Base-by-base conservation (phyloP, 2,888 invertebrate genomes). In the Coleophora deauratella region DNA sequence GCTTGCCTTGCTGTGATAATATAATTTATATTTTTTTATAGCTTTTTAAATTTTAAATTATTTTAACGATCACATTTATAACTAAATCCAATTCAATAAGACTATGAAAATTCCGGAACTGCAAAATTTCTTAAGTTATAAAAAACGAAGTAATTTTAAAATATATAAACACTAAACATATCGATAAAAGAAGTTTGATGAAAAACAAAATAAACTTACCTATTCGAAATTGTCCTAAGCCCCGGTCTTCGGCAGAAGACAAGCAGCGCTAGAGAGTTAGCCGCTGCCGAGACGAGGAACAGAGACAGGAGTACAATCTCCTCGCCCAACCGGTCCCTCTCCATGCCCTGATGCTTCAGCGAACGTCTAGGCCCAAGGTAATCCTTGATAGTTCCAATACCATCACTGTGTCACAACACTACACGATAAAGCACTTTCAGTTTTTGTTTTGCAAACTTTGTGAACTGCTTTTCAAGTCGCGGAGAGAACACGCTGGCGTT, bases 221-320 rank as follows among this genome's bases (percentile, higher is more conserved):
- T 89, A 87, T 94, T 93, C 44, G 93, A 93, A 57, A 93, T 90
- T 51, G 93, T 93, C 61, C 93, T 87, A 37, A 93, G 81, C 37
- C 91, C 90, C 38, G 93, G 90, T 53, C 91, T 87, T 57, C 90
- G 86, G 67, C 90, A 89, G 77, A 94, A 93, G 38, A 93, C 91
- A 53, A 93, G 77, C 52, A 94, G 85, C 42, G 93, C 90, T 53
- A 92, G 86, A 37, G 88, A 88, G 68, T 94, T 94, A 59, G 92
- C 90, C 45, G 91, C 86, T 41, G 93, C 87, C 42, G 93, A 92
- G 54, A 91, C 88, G 62, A 89, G 76, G 66, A 90, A 88, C 55
- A 90, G 69, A 45, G 74, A 74, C 54, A 85, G 80, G 74, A 85
- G 84, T 47, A 82, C 63, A 47, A 84, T 75, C 76, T 84, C 80